phyloP scores from a whole-genome alignment of 2,113 vertebrate species.

The Aix galericulata region DNA sequence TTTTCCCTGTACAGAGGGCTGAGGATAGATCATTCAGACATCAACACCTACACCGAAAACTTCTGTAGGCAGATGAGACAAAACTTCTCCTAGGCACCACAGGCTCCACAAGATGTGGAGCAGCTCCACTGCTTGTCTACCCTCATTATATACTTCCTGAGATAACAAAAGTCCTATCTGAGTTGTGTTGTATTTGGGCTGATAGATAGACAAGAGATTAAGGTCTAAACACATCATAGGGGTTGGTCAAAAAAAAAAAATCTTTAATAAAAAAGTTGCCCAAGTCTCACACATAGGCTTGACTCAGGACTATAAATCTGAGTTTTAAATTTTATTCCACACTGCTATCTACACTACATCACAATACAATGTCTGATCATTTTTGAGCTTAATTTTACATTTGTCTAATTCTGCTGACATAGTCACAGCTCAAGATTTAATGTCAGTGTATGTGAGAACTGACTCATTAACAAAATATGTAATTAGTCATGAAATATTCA shows the following conservation, averaged over 20 bases:
- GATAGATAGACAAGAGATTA: background rate
- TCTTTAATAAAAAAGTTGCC: background rate
- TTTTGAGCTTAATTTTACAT: background rate
- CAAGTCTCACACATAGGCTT: background rate
- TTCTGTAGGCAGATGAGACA: background rate
- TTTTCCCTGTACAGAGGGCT: background rate
- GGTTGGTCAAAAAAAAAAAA: background rate
- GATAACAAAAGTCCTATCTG: background rate
- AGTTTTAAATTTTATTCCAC: background rate
- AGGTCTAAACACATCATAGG: background rate
- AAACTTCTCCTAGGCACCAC: background rate
- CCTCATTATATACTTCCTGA: background rate
- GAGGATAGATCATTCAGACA: background rate
- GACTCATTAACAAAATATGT: background rate
- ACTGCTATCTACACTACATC: background rate
- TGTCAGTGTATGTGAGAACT: background rate
- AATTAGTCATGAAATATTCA: background rate
- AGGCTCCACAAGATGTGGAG: rapidly evolving
- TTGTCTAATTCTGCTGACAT: background rate
- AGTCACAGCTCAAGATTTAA: background rate
- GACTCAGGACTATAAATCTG: background rate
- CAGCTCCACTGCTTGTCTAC: background rate
- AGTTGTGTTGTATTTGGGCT: background rate
- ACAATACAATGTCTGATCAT: background rate
- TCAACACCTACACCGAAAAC: background rate